phyloP scores from a whole-genome alignment of 2,797 vertebrate genomes.

The Sciurus carolinensis region DNA sequence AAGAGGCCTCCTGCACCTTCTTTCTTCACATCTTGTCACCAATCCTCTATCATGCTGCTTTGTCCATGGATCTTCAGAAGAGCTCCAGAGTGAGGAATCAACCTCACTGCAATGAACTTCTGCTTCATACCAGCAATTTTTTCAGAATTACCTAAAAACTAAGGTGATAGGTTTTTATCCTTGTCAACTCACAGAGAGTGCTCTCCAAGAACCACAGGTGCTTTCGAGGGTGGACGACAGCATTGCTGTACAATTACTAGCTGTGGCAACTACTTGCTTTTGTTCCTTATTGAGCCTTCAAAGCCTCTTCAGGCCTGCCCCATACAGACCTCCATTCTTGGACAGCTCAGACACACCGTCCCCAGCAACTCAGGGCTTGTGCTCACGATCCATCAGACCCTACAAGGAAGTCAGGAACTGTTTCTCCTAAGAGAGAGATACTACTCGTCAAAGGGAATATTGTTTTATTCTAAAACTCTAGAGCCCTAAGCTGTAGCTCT shows the following conservation, averaged over 20 bases:
- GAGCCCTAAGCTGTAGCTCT: background rate
- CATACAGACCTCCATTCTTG: background rate
- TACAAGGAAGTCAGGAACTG: background rate
- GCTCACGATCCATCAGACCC: background rate
- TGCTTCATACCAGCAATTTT: background rate
- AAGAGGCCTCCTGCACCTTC: background rate
- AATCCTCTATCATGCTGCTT: background rate
- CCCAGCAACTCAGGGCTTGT: background rate
- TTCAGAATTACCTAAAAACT: background rate
- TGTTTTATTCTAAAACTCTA: background rate
- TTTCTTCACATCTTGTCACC: background rate
- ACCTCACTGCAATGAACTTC: background rate
- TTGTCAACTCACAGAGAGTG: background rate
- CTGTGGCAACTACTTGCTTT: background rate
- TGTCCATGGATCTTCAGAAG: background rate
- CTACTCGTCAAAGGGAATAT: background rate
- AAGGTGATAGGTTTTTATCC: background rate
- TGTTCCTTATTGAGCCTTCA: background rate
- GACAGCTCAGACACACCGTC: background rate
- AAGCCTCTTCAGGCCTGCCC: background rate
- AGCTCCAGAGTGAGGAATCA: background rate
- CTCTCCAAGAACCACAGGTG: background rate
- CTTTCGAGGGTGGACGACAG: background rate
- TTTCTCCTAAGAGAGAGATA: background rate
- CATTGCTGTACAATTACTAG: background rate